Evolutionary conservation across 1,140 invertebrate species (phyloP).

Genomic region (Berghia stephanieae): DNA sequence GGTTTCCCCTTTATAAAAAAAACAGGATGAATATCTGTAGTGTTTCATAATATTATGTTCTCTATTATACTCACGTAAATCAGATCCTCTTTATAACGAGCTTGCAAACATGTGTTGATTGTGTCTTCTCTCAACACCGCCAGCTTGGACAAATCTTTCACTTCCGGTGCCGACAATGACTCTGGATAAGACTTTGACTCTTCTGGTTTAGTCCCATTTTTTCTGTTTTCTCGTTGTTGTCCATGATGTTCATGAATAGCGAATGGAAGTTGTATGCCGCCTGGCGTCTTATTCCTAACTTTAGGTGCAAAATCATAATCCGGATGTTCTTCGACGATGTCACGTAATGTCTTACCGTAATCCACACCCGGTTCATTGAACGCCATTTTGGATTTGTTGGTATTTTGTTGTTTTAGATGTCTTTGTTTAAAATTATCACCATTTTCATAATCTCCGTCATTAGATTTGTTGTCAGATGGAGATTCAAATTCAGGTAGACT

Average conservation of each 20-base stretch:
- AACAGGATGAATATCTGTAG: no score
- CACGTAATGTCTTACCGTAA: no score
- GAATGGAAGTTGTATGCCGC: neutral
- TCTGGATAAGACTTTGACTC: neutral
- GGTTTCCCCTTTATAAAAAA: no score
- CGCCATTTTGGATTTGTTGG: no score
- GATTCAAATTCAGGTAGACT: no score
- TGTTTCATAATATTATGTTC: neutral
- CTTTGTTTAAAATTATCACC: no score
- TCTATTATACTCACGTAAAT: conserved; percentile 36
- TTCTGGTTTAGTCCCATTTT: neutral
- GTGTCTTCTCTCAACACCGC: conserved; percentile 19
- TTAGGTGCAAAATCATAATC: neutral
- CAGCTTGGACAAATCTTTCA: conserved; percentile 20
- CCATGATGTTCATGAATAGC: neutral
- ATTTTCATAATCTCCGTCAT: no score
- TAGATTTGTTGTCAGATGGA: no score
- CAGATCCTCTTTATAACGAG: conserved; percentile 9
- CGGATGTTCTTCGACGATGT: no score
- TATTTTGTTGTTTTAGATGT: no score
- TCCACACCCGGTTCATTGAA: no score
- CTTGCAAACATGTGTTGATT: neutral
- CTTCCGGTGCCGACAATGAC: neutral
- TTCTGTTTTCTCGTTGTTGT: neutral
- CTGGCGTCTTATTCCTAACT: neutral